Conservation (phyloP, 2,797 vertebrate genomes). For the Pseudocheirus occidentalis region DNA sequence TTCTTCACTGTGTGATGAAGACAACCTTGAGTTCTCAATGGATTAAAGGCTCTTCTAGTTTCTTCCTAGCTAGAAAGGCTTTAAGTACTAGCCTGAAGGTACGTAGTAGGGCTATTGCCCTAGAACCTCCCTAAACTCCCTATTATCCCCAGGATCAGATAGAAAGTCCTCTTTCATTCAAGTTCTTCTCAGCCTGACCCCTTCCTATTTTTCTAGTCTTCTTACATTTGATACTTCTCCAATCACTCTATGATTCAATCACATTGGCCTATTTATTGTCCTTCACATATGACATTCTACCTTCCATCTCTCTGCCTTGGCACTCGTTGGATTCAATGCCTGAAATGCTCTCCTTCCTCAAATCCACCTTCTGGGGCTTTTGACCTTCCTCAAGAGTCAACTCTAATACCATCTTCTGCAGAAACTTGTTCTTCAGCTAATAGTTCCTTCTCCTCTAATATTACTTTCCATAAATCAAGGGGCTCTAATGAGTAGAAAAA, state of each 20-base stretch:
- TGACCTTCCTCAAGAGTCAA: background rate
- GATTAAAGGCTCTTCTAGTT: background rate
- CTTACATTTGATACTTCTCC: background rate
- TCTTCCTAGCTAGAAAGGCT: background rate
- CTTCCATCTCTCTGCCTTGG: background rate
- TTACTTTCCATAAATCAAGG: background rate
- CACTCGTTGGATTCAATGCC: background rate
- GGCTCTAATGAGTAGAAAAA: background rate
- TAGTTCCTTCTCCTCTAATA: background rate
- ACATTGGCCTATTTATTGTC: background rate
- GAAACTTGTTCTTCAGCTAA: background rate
- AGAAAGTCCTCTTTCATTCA: background rate
- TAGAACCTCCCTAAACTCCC: background rate
- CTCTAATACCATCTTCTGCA: background rate
- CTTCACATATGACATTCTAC: background rate
- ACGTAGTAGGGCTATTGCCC: background rate
- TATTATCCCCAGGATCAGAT: background rate
- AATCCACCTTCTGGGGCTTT: background rate
- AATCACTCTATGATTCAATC: background rate
- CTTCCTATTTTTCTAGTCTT: background rate
- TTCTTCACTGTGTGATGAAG: background rate
- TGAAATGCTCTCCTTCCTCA: background rate
- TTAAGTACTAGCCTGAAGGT: background rate
- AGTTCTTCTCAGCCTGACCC: background rate
- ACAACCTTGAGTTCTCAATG: background rate